phyloP scores from a whole-genome alignment of 2,797 vertebrate genomes.

The Eptatretus atami region DNA sequence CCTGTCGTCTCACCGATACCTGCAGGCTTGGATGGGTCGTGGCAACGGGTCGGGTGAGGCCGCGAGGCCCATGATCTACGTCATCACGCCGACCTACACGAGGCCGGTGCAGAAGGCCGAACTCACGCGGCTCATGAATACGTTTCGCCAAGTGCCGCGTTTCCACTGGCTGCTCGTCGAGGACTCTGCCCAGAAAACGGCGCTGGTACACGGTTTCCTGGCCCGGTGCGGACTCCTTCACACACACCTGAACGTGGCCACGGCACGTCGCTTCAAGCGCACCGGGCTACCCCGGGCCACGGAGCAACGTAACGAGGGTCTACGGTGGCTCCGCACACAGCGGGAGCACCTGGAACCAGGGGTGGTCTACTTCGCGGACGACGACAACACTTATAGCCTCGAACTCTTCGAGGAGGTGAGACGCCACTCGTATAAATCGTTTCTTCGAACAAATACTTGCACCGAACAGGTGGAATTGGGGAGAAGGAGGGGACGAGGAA shows the following conservation, averaged over 20 bases:
- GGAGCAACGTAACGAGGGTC: slow-evolving; percentile 64
- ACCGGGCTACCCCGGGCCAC: slow-evolving; percentile 60
- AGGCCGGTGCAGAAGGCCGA: slow-evolving; percentile 83
- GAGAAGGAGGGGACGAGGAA: no score
- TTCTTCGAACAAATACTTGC: not conserved
- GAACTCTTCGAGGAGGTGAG: slow-evolving; percentile 81
- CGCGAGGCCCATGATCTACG: slow-evolving; percentile 35
- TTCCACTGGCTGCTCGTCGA: slow-evolving; percentile 87
- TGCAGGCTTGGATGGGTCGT: not conserved
- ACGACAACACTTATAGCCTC: slow-evolving; percentile 94
- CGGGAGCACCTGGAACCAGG: slow-evolving; percentile 21
- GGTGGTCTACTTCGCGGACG: slow-evolving; percentile 84
- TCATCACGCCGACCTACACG: slow-evolving; percentile 77
- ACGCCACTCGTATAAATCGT: not conserved
- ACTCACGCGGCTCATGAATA: slow-evolving; percentile 61
- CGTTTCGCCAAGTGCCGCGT: slow-evolving; percentile 57
- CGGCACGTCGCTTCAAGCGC: slow-evolving; percentile 57
- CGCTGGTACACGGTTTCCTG: slow-evolving; percentile 49
- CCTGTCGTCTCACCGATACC: slow-evolving; percentile 11
- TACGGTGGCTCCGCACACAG: slow-evolving; percentile 49
- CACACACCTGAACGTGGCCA: slow-evolving; percentile 67
- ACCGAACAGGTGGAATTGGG: no score
- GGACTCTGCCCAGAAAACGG: slow-evolving; percentile 40
- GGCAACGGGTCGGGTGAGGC: slow-evolving; percentile 11
- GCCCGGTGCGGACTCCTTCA: slow-evolving; percentile 28